These are phyloP conservation scores for Vespertilio murinus DNA, from an alignment of 2,797 vertebrate genomes.

Conservation along the genomic window DNA sequence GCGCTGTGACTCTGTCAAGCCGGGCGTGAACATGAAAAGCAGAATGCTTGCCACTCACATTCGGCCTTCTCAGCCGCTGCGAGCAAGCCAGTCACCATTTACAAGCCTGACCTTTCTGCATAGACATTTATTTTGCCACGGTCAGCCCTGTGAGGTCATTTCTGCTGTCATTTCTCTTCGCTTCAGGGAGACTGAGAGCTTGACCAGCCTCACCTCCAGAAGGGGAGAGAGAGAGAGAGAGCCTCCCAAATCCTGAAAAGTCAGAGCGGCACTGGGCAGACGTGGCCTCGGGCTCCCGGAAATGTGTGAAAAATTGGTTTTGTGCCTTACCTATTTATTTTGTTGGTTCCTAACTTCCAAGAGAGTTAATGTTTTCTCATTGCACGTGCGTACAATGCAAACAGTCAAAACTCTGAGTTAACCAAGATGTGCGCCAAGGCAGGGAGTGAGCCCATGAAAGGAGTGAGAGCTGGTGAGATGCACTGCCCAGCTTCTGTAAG, in stretches of 20 bases:
- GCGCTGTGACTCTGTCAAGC: not conserved
- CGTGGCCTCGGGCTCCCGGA: not conserved
- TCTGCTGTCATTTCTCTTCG: conserved; percentile 41
- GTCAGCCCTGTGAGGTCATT: conserved; percentile 45
- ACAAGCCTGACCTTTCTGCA: conserved; percentile 38
- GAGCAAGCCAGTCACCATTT: not conserved
- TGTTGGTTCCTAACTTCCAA: conserved; percentile 7
- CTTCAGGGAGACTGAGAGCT: conserved; percentile 41
- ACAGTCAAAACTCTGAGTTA: not conserved
- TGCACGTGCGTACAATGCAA: not conserved
- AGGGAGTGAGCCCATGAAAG: not conserved
- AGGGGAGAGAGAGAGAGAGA: conserved; percentile 2
- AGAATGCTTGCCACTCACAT: not conserved
- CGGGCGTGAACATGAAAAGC: not conserved
- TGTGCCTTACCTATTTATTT: conserved; percentile 7
- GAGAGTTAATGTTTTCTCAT: not conserved
- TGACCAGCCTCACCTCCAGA: conserved; percentile 22
- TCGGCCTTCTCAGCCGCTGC: not conserved
- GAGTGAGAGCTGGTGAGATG: not conserved
- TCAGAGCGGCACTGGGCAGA: not conserved
- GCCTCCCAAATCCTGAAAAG: not conserved
- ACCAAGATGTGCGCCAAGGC: not conserved
- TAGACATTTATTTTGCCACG: conserved; percentile 46
- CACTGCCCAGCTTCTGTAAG: not conserved
- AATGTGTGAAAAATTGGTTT: not conserved